Evolutionary conservation across 2,113 vertebrate species (phyloP).

Genomic region (Pygathrix nemaeus): DNA sequence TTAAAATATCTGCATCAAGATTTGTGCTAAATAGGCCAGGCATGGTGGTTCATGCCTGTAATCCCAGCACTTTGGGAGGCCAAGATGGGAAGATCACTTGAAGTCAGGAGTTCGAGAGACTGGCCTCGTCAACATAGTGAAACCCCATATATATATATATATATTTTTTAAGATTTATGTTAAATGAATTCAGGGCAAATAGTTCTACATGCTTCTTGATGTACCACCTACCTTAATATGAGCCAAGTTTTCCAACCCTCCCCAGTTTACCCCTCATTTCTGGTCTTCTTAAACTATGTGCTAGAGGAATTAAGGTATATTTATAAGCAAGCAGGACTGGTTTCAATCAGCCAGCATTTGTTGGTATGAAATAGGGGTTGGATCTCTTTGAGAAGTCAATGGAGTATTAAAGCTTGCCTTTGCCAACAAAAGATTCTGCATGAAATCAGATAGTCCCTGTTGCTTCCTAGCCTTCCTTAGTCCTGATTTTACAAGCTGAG

Average conservation of each 20-base stretch:
- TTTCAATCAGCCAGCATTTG: constrained; percentile 46
- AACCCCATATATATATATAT: too few relatives aligned
- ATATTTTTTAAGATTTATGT: neutral
- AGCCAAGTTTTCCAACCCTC: neutral
- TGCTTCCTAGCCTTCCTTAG: neutral
- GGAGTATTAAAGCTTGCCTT: constrained; percentile 55
- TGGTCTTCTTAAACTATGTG: neutral
- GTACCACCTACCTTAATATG: neutral
- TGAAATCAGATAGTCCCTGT: constrained; percentile 23
- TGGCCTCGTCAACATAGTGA: too few relatives aligned
- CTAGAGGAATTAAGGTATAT: neutral
- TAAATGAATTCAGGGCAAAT: neutral
- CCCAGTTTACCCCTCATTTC: neutral
- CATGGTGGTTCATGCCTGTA: too few relatives aligned
- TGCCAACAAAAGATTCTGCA: constrained; percentile 40
- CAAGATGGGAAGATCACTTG: too few relatives aligned
- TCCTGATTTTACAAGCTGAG: neutral
- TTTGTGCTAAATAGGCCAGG: neutral
- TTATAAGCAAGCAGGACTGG: constrained; percentile 33
- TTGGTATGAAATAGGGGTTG: constrained; percentile 24
- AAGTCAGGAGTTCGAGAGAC: too few relatives aligned
- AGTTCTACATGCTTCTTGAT: neutral
- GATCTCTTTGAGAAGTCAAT: constrained; percentile 16
- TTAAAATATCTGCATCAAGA: neutral
- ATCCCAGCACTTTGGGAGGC: too few relatives aligned